Evolutionary conservation across 2,797 vertebrate genomes (phyloP).

Genomic region (Periparus ater): DNA sequence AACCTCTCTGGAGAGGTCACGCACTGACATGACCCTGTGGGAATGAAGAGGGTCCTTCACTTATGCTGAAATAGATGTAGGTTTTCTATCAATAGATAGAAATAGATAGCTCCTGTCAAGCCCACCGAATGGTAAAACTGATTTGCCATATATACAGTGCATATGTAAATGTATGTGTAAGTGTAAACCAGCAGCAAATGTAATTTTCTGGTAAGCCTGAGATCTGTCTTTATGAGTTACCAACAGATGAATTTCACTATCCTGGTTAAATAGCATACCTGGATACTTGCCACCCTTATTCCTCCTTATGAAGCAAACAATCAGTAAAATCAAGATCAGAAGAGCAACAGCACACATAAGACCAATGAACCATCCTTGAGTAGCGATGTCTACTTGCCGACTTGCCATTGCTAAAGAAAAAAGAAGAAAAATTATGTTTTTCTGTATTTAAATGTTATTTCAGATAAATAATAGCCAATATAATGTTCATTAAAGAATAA

Average conservation of each 20-base stretch:
- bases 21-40: neutral
- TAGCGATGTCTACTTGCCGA: slow-evolving; percentile 96
- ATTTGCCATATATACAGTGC: neutral
- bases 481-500: neutral
- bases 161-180: neutral
- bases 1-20: neutral
- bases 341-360: slow-evolving; percentile 98
- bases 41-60: neutral
- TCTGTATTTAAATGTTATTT: slow-evolving; percentile 23
- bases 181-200: neutral
- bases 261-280: slow-evolving; percentile 76
- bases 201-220: neutral
- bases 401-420: slow-evolving; percentile 88
- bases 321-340: slow-evolving; percentile 95
- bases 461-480: neutral
- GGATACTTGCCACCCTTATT: slow-evolving; percentile 99
- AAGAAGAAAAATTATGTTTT: slow-evolving; percentile 1
- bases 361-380: slow-evolving; percentile 99
- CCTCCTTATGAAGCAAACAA: slow-evolving; percentile 98
- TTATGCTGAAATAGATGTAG: neutral
- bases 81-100: neutral
- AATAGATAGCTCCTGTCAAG: neutral
- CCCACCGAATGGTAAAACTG: neutral
- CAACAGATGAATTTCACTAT: neutral
- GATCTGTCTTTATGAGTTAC: neutral